phyloP scores from a whole-genome alignment of 2,888 invertebrate species.

The Pristionchus mayeri region DNA sequence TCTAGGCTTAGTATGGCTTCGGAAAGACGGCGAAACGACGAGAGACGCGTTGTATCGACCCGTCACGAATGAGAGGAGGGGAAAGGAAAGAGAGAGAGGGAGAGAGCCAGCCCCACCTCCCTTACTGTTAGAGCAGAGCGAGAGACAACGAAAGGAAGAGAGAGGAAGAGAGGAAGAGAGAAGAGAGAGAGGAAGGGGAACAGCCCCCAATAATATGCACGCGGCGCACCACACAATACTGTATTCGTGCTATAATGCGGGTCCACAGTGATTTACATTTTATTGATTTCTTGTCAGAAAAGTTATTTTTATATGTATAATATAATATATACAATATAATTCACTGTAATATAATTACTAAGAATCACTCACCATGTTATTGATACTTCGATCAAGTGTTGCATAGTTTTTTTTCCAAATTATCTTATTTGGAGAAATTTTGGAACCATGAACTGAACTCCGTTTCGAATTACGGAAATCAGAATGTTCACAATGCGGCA shows the following conservation, averaged over 20 bases:
- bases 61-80: background rate
- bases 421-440: no score
- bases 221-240: no score
- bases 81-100: slow-evolving; percentile 31
- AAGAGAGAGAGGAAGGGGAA: background rate
- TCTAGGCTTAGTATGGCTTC: background rate
- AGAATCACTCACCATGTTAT: no score
- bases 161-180: background rate
- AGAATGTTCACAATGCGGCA: background rate
- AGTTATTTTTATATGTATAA: no score
- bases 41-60: slow-evolving; percentile 44
- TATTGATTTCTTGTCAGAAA: no score
- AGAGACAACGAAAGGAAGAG: no score
- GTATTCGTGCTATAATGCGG: no score
- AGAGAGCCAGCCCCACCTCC: slow-evolving; percentile 12
- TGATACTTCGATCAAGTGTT: no score
- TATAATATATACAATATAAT: no score
- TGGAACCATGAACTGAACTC: background rate
- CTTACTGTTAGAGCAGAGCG: slow-evolving; percentile 11
- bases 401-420: no score
- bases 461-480: slow-evolving; percentile 1
- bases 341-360: no score
- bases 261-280: no score
- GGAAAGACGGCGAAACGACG: background rate
- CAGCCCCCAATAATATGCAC: background rate